phyloP scores from a whole-genome alignment of 2,113 vertebrate species.

The Callaeas wilsoni region DNA sequence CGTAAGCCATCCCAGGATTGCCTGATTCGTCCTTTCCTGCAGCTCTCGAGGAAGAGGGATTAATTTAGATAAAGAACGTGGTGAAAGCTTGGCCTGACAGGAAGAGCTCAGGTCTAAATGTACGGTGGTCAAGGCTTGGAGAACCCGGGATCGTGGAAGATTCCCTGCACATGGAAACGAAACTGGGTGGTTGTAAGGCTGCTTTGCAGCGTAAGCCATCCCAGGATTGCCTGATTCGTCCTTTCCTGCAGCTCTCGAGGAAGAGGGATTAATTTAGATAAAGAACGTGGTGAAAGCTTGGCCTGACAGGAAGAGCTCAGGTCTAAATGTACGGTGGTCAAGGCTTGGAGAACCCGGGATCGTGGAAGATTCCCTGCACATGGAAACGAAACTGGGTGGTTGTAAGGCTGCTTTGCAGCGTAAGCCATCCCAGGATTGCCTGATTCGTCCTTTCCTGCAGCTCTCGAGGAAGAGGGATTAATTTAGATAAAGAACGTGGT shows the following conservation, averaged over 20 bases:
- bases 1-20: background rate
- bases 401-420: background rate
- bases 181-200: too few relatives aligned
- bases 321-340: background rate
- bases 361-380: background rate
- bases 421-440: background rate
- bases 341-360: background rate
- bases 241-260: background rate
- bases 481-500: background rate
- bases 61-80: background rate
- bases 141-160: background rate
- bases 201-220: background rate
- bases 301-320: background rate
- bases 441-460: background rate
- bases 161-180: background rate
- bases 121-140: background rate
- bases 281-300: background rate
- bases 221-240: background rate
- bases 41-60: background rate
- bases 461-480: background rate
- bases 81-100: background rate
- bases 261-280: background rate
- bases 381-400: fast-evolving
- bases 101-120: background rate
- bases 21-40: background rate